A percentile compares a stretch with the other conserved stretches of the same genome.
Evolutionary conservation across 2,113 vertebrate species (phyloP).

Genomic region (Nesogale talazaci): DNA sequence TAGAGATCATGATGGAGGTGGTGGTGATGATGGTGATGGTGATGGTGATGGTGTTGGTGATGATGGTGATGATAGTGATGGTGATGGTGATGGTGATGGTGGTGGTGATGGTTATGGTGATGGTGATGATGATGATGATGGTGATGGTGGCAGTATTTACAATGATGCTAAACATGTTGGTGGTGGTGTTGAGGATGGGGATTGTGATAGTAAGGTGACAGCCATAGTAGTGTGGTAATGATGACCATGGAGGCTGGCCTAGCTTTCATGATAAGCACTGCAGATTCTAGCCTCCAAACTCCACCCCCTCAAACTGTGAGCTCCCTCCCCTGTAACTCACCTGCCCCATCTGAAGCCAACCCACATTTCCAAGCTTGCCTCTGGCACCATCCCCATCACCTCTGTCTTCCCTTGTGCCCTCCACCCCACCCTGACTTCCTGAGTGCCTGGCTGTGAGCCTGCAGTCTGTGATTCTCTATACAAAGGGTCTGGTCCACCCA

Average conservation of each 20-base stretch:
- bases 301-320: neutral
- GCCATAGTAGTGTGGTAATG: too few relatives aligned
- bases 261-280: neutral
- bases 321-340: neutral
- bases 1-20: too few relatives aligned
- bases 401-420: neutral
- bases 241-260: rapidly evolving
- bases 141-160: too few relatives aligned
- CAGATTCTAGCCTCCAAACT: neutral
- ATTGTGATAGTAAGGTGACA: too few relatives aligned
- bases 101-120: too few relatives aligned
- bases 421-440: neutral
- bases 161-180: too few relatives aligned
- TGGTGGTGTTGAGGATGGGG: neutral
- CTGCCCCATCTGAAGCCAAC: neutral
- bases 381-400: too few relatives aligned
- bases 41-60: too few relatives aligned
- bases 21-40: too few relatives aligned
- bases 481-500: conserved; percentile 61
- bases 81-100: too few relatives aligned
- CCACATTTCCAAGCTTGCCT: neutral
- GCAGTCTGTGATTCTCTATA: conserved; percentile 9
- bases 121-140: too few relatives aligned
- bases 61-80: too few relatives aligned
- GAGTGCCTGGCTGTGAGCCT: neutral